A percentile compares a stretch with the other conserved stretches of the same genome.
Conservation (phyloP, 2,113 vertebrate species). For the Thamnophis sirtalis region DNA sequence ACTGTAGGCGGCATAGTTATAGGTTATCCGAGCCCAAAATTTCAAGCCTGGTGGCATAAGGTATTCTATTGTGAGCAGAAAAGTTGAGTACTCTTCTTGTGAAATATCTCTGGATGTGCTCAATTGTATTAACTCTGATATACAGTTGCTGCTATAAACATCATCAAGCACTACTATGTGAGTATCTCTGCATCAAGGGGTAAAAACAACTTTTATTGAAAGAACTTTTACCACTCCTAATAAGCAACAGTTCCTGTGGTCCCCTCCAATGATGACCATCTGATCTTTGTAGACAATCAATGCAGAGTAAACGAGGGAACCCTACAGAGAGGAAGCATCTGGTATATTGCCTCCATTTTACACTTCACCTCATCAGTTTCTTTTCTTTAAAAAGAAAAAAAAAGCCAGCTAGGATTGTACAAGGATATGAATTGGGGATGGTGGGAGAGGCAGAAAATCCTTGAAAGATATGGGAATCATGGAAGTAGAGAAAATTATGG, state of each 20-base stretch:
- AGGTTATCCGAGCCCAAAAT: too few species aligned
- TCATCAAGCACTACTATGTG: neutral
- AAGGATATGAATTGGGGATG: neutral
- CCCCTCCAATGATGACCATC: neutral
- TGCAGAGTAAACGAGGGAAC: neutral
- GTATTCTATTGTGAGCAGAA: too few species aligned
- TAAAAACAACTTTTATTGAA: neutral
- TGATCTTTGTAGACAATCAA: neutral
- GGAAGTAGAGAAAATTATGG: neutral
- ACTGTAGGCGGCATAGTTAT: too few species aligned
- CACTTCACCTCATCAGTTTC: neutral
- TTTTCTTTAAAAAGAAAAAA: neutral
- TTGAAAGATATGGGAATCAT: neutral
- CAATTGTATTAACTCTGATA: too few species aligned
- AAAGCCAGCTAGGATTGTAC: neutral
- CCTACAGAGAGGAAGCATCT: neutral
- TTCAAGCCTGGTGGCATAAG: too few species aligned
- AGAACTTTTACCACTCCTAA: too few species aligned
- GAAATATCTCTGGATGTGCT: too few species aligned
- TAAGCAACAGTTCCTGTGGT: neutral
- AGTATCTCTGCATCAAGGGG: neutral
- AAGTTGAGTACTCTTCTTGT: too few species aligned
- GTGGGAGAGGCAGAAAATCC: neutral
- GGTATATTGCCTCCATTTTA: neutral
- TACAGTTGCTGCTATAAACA: too few species aligned